Evolutionary conservation across 2,113 vertebrate species (phyloP).

Genomic region (Natator depressus): DNA sequence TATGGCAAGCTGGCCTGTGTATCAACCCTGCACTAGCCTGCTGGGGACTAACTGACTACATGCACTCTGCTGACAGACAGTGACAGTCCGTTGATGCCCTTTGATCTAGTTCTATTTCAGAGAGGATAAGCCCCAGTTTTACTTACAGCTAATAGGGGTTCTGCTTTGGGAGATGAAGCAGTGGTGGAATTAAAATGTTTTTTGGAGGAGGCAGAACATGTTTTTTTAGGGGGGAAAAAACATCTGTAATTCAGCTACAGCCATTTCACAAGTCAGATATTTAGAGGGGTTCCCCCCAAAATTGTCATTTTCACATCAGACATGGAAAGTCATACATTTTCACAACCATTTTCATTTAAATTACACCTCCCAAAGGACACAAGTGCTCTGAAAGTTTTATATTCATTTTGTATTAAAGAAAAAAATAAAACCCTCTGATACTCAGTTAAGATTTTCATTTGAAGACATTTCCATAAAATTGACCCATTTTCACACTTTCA

Average conservation of each 20-base stretch:
- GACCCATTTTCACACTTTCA: background rate
- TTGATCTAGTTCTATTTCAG: background rate
- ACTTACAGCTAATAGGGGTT: background rate
- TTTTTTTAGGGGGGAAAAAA: background rate
- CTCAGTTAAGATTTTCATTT: background rate
- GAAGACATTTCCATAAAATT: background rate
- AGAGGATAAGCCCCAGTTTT: background rate
- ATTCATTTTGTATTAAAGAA: background rate
- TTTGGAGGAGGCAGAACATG: background rate
- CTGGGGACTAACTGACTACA: background rate
- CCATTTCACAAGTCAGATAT: background rate
- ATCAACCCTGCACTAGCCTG: background rate
- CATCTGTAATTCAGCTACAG: background rate
- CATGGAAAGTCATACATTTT: background rate
- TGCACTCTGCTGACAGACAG: background rate
- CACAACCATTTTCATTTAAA: background rate
- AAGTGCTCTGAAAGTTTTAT: background rate
- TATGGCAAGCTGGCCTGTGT: background rate
- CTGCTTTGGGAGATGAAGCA: background rate
- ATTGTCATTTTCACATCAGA: background rate
- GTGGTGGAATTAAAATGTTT: background rate
- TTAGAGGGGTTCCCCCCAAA: background rate
- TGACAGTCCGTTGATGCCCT: background rate
- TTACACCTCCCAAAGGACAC: background rate
- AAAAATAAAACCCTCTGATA: background rate